A percentile compares a stretch with the other conserved stretches of the same genome.
Conservation (phyloP, 2,797 vertebrate genomes). For the Myoxocephalus aenaeus region DNA sequence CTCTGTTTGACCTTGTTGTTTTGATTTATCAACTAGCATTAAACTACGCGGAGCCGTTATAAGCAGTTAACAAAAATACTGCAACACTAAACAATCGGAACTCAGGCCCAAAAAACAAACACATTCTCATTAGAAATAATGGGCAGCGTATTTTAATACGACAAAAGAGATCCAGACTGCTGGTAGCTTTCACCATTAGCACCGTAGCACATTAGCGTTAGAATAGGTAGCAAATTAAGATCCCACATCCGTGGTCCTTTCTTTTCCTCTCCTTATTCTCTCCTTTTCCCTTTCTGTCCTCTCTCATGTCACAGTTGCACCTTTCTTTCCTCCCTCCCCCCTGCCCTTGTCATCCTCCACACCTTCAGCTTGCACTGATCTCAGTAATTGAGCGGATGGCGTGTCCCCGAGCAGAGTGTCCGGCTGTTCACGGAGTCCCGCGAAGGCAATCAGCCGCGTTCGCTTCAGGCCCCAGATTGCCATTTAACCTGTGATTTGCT, state of each 20-base stretch:
- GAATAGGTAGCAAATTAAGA: not conserved
- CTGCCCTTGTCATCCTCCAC: not conserved
- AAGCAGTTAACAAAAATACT: not conserved
- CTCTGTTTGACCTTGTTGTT: not conserved
- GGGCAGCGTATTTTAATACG: not conserved
- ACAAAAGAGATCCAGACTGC: not conserved
- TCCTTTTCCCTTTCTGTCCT: not conserved
- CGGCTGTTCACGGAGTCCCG: not conserved
- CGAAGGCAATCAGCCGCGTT: conserved; percentile 42
- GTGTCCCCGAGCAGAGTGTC: not conserved
- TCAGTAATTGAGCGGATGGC: conserved; percentile 43
- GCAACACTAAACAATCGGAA: not conserved
- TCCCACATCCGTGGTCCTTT: not conserved
- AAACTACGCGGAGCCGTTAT: not conserved
- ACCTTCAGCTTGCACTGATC: conserved; percentile 19
- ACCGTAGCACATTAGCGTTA: not conserved
- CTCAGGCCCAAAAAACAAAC: not conserved
- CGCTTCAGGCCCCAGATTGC: conserved; percentile 29
- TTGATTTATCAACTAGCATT: not conserved
- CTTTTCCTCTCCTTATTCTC: not conserved
- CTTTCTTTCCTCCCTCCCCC: not conserved
- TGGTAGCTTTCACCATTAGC: not conserved
- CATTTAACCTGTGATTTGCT: conserved; percentile 63
- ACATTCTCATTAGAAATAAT: not conserved
- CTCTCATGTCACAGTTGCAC: conserved; percentile 9